A percentile compares a stretch with the other conserved stretches of the same genome.
phyloP scores from a whole-genome alignment of 2,888 invertebrate species.

The Orthosia gothica region DNA sequence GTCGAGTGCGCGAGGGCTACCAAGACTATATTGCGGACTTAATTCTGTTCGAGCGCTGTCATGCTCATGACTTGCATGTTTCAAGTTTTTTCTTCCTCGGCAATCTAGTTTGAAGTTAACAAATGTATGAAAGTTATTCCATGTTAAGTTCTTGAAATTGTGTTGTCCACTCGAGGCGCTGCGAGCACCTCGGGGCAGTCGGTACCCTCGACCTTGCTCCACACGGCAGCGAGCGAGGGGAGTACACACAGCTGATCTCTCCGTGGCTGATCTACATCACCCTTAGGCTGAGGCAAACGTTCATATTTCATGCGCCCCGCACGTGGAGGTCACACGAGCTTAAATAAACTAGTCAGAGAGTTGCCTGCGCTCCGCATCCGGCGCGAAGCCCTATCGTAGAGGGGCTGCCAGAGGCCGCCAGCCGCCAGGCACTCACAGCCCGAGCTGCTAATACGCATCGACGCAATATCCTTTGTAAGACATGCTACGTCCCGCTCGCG shows the following conservation, averaged over 20 bases:
- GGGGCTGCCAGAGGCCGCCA: constrained; percentile 65
- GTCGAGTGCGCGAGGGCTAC: constrained; percentile 9
- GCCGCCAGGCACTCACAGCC: constrained; percentile 41
- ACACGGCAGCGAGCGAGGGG: constrained; percentile 10
- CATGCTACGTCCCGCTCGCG: constrained; percentile 68
- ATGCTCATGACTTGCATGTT: constrained; percentile 58
- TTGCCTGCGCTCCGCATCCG: constrained; percentile 57
- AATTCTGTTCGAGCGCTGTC: constrained; percentile 29
- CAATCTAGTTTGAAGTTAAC: constrained; percentile 42
- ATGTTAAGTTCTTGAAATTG: constrained; percentile 29
- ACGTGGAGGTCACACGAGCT: constrained; percentile 50
- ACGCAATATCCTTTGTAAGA: constrained; percentile 72
- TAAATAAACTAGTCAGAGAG: constrained; percentile 63
- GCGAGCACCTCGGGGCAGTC: not conserved
- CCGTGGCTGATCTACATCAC: constrained; percentile 38
- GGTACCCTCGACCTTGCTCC: constrained; percentile 57
- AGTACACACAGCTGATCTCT: constrained; percentile 38
- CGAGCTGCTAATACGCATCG: constrained; percentile 67
- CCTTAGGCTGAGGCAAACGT: constrained; percentile 26
- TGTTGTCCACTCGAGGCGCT: constrained; percentile 21
- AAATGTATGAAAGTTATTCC: constrained; percentile 29
- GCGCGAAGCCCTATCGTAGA: constrained; percentile 74
- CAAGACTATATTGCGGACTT: constrained; percentile 37
- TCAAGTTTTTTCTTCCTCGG: constrained; percentile 43
- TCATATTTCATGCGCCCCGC: constrained; percentile 41